Evolutionary conservation across 2,888 invertebrate genomes (phyloP).

Genomic region (Nomada fabriciana): DNA sequence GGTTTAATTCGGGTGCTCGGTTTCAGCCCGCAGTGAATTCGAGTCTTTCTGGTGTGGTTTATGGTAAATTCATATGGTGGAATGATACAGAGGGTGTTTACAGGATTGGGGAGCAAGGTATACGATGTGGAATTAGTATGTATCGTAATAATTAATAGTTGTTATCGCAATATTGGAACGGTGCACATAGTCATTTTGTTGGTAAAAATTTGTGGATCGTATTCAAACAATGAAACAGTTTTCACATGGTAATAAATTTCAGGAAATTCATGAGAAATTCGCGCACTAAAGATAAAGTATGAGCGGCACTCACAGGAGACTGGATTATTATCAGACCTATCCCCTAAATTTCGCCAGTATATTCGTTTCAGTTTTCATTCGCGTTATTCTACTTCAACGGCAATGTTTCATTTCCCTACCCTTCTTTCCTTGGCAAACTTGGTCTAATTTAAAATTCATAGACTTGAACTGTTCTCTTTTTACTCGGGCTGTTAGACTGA

Average conservation of each 20-base stretch:
- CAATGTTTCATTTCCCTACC: constrained; percentile 5
- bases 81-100: neutral
- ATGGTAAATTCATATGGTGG: neutral
- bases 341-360: neutral
- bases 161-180: too few relatives aligned
- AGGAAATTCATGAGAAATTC: constrained; percentile 37
- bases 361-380: constrained; percentile 53
- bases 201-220: neutral
- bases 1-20: constrained; percentile 15
- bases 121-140: too few relatives aligned
- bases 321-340: constrained; percentile 46
- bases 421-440: neutral
- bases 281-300: constrained; percentile 19
- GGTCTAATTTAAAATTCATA: constrained; percentile 14
- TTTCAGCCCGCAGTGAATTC: too few relatives aligned
- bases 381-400: constrained; percentile 11
- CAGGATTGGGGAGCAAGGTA: neutral
- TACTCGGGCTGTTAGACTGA: neutral
- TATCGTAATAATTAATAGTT: too few relatives aligned
- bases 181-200: neutral
- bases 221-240: neutral
- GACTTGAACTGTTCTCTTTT: constrained; percentile 1
- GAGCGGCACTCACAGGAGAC: constrained; percentile 30
- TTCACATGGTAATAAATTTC: neutral
- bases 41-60: neutral